Evolutionary conservation across 2,888 invertebrate genomes (phyloP).

Genomic region (Lasioglossum leucozonium): DNA sequence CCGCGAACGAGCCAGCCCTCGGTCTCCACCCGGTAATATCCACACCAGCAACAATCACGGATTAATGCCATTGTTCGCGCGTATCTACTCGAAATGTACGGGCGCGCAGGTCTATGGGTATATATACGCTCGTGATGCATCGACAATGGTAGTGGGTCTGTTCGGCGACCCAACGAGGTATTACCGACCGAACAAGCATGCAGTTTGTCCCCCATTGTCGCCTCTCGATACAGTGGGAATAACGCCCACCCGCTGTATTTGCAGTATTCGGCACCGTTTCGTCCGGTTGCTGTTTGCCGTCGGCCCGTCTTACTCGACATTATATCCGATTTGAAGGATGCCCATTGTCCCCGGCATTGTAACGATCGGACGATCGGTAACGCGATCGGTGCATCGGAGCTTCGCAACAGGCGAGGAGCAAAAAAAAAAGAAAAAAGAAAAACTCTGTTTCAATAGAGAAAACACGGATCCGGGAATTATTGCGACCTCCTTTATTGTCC

Average conservation of each 20-base stretch:
- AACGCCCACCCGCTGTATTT: slow-evolving; percentile 78
- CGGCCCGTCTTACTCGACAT: slow-evolving; percentile 68
- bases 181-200: slow-evolving; percentile 81
- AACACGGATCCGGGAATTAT: slow-evolving; percentile 27
- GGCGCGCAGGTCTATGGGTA: slow-evolving; percentile 75
- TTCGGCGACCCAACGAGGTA: slow-evolving; percentile 80
- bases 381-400: slow-evolving; percentile 49
- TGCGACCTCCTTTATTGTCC: background rate
- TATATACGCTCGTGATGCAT: slow-evolving; percentile 76
- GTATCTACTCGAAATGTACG: slow-evolving; percentile 79
- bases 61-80: slow-evolving; percentile 79
- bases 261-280: slow-evolving; percentile 74
- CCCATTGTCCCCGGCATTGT: slow-evolving; percentile 65
- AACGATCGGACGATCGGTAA: slow-evolving; percentile 49
- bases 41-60: slow-evolving; percentile 78
- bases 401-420: background rate
- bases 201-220: slow-evolving; percentile 82
- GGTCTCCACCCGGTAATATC: slow-evolving; percentile 69
- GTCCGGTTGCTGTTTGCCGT: slow-evolving; percentile 70
- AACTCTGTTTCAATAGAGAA: background rate
- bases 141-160: slow-evolving; percentile 79
- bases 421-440: background rate
- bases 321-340: slow-evolving; percentile 73
- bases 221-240: slow-evolving; percentile 79
- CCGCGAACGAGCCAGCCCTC: slow-evolving; percentile 49